Conservation (phyloP, 1,140 invertebrate genomes). For the Olivierus martensii region DNA sequence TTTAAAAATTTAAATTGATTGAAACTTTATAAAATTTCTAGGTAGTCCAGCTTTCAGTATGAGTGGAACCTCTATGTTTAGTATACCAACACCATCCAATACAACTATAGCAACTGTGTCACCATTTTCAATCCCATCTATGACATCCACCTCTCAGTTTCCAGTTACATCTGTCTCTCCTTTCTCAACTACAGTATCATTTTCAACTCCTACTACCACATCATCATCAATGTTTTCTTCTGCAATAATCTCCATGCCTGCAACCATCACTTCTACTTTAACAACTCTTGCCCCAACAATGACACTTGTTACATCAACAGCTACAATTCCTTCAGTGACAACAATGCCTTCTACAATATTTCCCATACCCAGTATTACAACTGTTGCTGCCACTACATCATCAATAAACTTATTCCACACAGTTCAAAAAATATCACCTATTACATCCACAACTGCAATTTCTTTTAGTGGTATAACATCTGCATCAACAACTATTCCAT, state of each 20-base stretch:
- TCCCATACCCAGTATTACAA: neutral
- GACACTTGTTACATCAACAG: conserved; percentile 1
- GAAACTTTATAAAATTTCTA: too few species aligned
- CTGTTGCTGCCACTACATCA: neutral
- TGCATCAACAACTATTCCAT: neutral
- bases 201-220: conserved; percentile 22
- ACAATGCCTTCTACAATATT: neutral
- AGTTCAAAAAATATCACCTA: neutral
- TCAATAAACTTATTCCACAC: neutral
- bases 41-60: too few species aligned
- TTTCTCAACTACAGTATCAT: conserved; percentile 19
- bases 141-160: too few species aligned
- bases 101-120: too few species aligned
- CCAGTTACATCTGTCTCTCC: neutral
- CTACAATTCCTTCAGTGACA: neutral
- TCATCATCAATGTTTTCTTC: neutral
- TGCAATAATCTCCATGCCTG: neutral
- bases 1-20: too few species aligned
- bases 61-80: too few species aligned
- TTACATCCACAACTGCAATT: neutral
- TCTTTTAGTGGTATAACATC: neutral
- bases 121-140: too few species aligned
- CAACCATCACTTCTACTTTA: neutral
- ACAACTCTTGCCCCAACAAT: neutral
- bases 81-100: too few species aligned